These are phyloP conservation scores for Unio delphinus DNA, from an alignment of 2,888 invertebrate species.

Conservation along the genomic window DNA sequence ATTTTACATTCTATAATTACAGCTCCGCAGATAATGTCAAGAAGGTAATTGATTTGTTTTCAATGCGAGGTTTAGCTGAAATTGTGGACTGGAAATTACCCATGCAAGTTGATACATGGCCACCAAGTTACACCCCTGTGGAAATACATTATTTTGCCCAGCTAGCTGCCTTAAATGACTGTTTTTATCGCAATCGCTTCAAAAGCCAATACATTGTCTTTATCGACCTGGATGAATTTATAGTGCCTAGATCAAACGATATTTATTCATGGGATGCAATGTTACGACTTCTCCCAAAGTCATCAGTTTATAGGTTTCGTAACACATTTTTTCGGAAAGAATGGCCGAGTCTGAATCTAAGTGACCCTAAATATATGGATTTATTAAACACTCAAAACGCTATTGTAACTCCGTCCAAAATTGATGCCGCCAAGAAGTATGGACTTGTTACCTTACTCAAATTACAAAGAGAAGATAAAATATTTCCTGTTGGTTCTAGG, in stretches of 20 bases:
- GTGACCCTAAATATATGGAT: too few species aligned
- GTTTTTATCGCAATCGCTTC: conserved; percentile 59
- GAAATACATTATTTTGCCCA: conserved; percentile 69
- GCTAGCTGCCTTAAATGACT: conserved; percentile 66
- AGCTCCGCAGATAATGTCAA: conserved; percentile 50
- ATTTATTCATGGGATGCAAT: conserved; percentile 46
- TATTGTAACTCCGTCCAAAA: conserved; percentile 21
- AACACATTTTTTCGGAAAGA: conserved; percentile 57
- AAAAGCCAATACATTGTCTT: conserved; percentile 57
- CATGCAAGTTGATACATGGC: conserved; percentile 42
- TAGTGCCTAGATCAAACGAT: conserved; percentile 52
- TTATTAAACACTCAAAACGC: neutral
- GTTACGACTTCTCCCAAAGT: conserved; percentile 11
- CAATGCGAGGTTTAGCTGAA: conserved; percentile 42
- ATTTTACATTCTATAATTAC: conserved; percentile 63
- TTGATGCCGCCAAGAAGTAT: conserved; percentile 28
- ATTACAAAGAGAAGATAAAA: conserved; percentile 35
- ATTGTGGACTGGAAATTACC: conserved; percentile 64
- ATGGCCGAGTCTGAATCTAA: conserved; percentile 32
- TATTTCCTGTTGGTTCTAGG: conserved; percentile 30
- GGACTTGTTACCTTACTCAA: conserved; percentile 48
- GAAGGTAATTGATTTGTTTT: conserved; percentile 51
- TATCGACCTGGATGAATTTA: conserved; percentile 67
- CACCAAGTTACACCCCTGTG: conserved; percentile 2
- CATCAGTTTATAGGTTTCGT: conserved; percentile 30